Percentiles rank a stretch among this genome's conserved stretches.
phyloP scores from a whole-genome alignment of 2,113 vertebrate species.

The Dasyprocta punctata region DNA sequence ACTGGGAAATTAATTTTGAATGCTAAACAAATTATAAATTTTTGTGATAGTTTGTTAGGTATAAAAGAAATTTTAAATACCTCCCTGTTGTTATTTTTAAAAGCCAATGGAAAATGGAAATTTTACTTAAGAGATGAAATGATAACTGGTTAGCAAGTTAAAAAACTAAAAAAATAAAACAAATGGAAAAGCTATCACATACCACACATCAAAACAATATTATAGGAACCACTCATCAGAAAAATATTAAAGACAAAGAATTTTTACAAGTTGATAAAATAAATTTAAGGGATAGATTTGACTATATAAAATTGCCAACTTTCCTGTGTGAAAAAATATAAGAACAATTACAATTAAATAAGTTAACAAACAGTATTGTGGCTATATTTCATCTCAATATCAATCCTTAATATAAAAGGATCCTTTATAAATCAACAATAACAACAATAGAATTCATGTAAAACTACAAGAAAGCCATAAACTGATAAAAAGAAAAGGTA shows the following conservation, averaged over 20 bases:
- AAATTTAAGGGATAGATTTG: neutral
- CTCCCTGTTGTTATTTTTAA: neutral
- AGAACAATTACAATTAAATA: constrained; percentile 5
- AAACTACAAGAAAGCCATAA: neutral
- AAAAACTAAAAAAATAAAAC: neutral
- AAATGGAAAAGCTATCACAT: neutral
- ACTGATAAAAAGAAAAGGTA: neutral
- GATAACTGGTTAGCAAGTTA: neutral
- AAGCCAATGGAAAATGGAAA: neutral
- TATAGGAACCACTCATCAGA: neutral
- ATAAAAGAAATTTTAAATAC: neutral
- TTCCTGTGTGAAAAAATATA: neutral
- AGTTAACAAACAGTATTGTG: neutral
- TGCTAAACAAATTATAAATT: neutral
- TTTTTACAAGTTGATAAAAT: neutral
- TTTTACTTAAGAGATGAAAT: neutral
- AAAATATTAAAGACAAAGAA: neutral
- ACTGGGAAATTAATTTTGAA: neutral
- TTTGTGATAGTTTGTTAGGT: neutral
- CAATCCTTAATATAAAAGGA: neutral
- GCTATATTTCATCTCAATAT: neutral
- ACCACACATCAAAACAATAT: constrained; percentile 15
- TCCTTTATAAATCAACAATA: neutral
- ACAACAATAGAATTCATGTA: neutral
- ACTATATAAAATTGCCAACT: neutral